Conservation (phyloP, 2,797 vertebrate species). For the Balearica regulorum region DNA sequence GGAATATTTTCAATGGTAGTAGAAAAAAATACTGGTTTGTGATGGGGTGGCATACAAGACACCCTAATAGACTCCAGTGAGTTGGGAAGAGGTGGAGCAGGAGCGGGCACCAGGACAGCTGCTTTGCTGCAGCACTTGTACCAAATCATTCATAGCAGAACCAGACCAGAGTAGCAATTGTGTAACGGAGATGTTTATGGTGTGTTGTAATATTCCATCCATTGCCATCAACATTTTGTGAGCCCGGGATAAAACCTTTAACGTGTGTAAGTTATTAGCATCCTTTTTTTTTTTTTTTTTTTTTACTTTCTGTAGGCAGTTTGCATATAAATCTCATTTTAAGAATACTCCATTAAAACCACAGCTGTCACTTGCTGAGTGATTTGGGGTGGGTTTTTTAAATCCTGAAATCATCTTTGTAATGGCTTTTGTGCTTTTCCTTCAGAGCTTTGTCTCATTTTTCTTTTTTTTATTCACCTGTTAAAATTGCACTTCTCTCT, state of each 20-base stretch:
- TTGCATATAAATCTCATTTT: constrained; percentile 48
- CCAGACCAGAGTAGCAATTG: not conserved
- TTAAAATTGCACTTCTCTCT: constrained; percentile 39
- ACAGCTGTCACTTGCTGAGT: constrained; percentile 43
- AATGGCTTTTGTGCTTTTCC: constrained; percentile 39
- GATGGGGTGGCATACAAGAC: not conserved
- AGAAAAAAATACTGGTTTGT: not conserved
- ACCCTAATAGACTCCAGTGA: not conserved
- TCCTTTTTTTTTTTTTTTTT: constrained; percentile 1
- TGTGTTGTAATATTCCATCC: not conserved
- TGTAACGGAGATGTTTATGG: not conserved
- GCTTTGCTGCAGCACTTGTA: not conserved
- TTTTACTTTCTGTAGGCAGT: constrained; percentile 35
- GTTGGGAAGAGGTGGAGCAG: not conserved
- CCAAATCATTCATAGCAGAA: not conserved
- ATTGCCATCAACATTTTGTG: not conserved
- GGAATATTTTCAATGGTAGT: not conserved
- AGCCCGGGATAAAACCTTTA: constrained; percentile 4
- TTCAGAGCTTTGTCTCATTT: not conserved
- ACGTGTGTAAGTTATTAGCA: not conserved
- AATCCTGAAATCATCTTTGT: constrained; percentile 18
- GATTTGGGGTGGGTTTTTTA: not conserved
- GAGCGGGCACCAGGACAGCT: not conserved
- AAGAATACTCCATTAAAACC: constrained; percentile 45
- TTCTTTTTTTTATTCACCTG: constrained; percentile 46